Conservation (phyloP, 2,113 vertebrate species). For the Tragelaphus buxtoni region DNA sequence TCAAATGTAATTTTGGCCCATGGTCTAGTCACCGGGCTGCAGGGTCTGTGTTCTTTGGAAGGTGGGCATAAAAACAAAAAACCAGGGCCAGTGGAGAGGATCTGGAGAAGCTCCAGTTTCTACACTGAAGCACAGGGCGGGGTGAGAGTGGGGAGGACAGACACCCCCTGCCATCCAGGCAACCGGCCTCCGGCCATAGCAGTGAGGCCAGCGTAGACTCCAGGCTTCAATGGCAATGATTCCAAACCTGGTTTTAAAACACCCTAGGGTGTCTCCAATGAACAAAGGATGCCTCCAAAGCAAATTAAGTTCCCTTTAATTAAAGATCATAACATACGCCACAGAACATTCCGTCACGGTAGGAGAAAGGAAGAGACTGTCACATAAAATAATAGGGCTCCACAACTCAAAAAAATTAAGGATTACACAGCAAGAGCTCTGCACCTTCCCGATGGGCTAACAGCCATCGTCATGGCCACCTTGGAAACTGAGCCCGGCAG, state of each 20-base stretch:
- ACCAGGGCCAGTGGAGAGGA: neutral
- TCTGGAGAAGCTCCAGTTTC: slow-evolving; percentile 12
- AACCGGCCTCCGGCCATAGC: accelerated
- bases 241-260: slow-evolving; percentile 62
- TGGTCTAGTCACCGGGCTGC: neutral
- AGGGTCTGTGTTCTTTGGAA: slow-evolving; percentile 7
- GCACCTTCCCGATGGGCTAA: neutral
- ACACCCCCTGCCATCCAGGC: neutral
- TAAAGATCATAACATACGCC: slow-evolving; percentile 68
- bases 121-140: accelerated
- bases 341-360: slow-evolving; percentile 60
- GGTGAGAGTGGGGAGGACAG: neutral
- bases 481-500: neutral
- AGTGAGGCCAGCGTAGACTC: neutral
- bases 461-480: accelerated
- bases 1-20: slow-evolving; percentile 37
- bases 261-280: slow-evolving; percentile 54
- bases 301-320: slow-evolving; percentile 75
- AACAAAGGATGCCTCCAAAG: slow-evolving; percentile 68
- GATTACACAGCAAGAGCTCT: neutral
- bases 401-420: neutral
- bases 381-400: slow-evolving; percentile 56
- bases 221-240: neutral
- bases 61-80: neutral
- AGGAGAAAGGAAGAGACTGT: slow-evolving; percentile 58